Evolutionary conservation across 2,888 invertebrate species (phyloP), one percentile per base, ranked within the genome.

Genomic region (Cantharis nigra): DNA sequence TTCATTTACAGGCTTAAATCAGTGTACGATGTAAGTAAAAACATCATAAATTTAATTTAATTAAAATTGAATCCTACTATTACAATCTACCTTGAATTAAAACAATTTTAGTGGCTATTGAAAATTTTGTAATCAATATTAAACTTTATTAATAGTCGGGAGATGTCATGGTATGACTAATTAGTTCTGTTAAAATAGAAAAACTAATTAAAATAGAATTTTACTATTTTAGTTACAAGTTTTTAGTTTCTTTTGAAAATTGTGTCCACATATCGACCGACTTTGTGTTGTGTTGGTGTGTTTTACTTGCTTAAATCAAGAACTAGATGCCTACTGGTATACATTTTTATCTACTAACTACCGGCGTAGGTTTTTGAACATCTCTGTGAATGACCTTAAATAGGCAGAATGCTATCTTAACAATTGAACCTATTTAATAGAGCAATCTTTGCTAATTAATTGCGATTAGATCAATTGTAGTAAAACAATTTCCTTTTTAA

Each of bases 351-450:
- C n/a, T 33, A 28, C 13, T 49, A 49, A 49, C 64, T 71, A 64
- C 71, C 71, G 71, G 71, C 63, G 71, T 71, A 64, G 64, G 71
- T 71, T 28, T 28, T 64, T 16, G 63, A 26, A 64, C 63, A 16
- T 63, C 71, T 64, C 71, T 71, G 71, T 71, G 71, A 71, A 71
- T 71, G 71, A 71, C 71, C 71, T 33, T 30, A 64, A 64, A 14
- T 64, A 28, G 71, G 30, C 30, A 26, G 26, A 63, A 71, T 71
- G 18, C 28, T 30, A 71, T 71, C 63, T 26, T 26, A 9, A 28
- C 71, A 71, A 71, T 71, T 71, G 71, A 71, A 71, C 18, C 71
- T 71, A 71, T 64, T 71, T 64, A 64, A 71, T 64, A 18, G 63
- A 71, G 30, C 71, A 71, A 71, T 71, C 30, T 71, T 23, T 11